Percentiles rank a stretch among this genome's conserved stretches.
Conservation (phyloP, 2,113 vertebrate genomes). For the Pterocles gutturalis region DNA sequence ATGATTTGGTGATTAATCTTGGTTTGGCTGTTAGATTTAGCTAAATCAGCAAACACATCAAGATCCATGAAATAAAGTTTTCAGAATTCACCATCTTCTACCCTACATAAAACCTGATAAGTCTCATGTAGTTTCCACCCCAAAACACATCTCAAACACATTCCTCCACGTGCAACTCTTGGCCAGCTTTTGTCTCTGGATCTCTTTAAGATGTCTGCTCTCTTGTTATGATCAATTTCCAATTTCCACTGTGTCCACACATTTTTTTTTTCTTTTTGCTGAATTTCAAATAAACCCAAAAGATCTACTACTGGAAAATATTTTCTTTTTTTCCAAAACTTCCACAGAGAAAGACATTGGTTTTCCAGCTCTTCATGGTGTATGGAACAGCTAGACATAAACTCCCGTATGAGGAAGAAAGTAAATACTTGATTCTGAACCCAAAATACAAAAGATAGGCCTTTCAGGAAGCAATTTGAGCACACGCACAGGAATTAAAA, state of each 20-base stretch:
- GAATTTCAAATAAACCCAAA: neutral
- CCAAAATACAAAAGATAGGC: neutral
- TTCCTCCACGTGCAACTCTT: accelerated
- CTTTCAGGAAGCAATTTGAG: neutral
- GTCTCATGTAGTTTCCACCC: neutral
- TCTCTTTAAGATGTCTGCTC: neutral
- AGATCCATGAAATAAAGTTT: neutral
- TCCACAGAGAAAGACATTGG: neutral
- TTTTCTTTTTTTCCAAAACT: neutral
- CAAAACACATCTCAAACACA: neutral
- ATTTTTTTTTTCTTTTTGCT: neutral
- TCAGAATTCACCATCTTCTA: neutral
- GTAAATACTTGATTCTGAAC: neutral
- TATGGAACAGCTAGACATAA: neutral
- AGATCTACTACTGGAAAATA: accelerated
- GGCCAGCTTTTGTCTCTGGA: neutral
- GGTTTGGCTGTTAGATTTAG: neutral
- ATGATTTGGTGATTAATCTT: neutral
- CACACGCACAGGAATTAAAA: neutral
- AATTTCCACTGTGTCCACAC: neutral
- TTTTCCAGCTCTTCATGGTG: neutral
- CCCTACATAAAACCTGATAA: neutral
- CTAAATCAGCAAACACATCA: neutral
- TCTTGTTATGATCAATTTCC: neutral
- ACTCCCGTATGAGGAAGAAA: neutral